Evolutionary conservation across 2,797 vertebrate genomes (phyloP).

Genomic region (Myoxocephalus aenaeus): DNA sequence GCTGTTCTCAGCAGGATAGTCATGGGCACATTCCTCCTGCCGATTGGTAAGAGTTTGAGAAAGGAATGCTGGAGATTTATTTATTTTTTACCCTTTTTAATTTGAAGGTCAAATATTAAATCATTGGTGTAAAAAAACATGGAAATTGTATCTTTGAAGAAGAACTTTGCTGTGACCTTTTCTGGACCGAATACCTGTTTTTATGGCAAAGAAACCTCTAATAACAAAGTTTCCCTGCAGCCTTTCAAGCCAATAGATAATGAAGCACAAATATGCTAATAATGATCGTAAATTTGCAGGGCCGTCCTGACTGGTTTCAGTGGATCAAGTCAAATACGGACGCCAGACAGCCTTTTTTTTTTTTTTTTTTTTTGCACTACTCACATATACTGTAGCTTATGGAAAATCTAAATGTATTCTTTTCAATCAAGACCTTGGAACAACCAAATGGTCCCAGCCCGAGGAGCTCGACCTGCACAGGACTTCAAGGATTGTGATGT

Average conservation of each 20-base stretch:
- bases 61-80: not conserved
- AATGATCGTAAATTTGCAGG: not conserved
- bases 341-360: slow-evolving; percentile 4
- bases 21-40: not conserved
- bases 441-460: slow-evolving; percentile 44
- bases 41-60: not conserved
- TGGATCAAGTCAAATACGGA: slow-evolving; percentile 6
- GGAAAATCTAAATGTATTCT: slow-evolving; percentile 48
- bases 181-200: not conserved
- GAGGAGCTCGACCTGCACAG: slow-evolving; percentile 59
- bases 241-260: not conserved
- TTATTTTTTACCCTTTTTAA: not conserved
- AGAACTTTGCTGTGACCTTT: slow-evolving; percentile 6
- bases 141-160: not conserved
- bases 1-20: not conserved
- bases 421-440: slow-evolving; percentile 60
- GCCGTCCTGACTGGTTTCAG: not conserved
- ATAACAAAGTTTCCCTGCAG: not conserved
- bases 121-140: not conserved
- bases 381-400: slow-evolving; percentile 31
- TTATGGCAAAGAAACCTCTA: not conserved
- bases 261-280: not conserved
- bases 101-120: slow-evolving; percentile 3
- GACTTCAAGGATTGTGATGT: slow-evolving; percentile 74
- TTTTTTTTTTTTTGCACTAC: slow-evolving; percentile 12